Evolutionary conservation across 1,140 invertebrate genomes (phyloP).

Genomic region (Procambarus clarkii): DNA sequence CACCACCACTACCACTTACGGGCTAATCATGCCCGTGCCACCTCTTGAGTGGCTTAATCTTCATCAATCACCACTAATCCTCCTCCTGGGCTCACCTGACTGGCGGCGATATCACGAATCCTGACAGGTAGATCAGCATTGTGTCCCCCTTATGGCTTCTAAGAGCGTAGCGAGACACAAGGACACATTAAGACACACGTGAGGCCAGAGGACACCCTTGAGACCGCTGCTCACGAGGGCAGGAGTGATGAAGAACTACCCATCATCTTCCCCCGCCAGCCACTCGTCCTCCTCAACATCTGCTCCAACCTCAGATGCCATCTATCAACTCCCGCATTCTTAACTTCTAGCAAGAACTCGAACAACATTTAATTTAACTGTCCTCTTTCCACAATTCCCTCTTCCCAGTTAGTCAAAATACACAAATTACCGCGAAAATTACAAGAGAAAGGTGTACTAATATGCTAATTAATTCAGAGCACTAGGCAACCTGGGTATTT

Average conservation of each 20-base stretch:
- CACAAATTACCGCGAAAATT: too few relatives aligned
- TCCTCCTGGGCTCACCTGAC: background rate
- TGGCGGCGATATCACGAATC: constrained; percentile 12
- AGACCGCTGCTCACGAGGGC: background rate
- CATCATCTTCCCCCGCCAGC: background rate
- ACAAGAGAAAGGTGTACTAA: too few relatives aligned
- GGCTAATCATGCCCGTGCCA: too few relatives aligned
- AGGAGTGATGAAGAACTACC: background rate
- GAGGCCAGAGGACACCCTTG: background rate
- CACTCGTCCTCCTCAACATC: background rate
- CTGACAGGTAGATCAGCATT: constrained; percentile 25
- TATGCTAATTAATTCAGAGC: too few relatives aligned
- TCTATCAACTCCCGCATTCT: background rate
- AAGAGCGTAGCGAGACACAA: background rate
- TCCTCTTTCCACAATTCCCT: too few relatives aligned
- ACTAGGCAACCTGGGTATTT: background rate
- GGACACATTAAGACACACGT: too few relatives aligned
- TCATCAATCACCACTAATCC: too few relatives aligned
- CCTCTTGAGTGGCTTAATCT: too few relatives aligned
- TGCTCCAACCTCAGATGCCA: constrained; percentile 1
- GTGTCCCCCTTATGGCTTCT: background rate
- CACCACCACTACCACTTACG: too few relatives aligned
- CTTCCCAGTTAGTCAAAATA: too few relatives aligned
- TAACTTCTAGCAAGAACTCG: too few relatives aligned
- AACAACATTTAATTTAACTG: too few relatives aligned